These are phyloP conservation scores for Ormyrus pomaceus DNA, from an alignment of 2,888 invertebrate species.

Conservation along the genomic window DNA sequence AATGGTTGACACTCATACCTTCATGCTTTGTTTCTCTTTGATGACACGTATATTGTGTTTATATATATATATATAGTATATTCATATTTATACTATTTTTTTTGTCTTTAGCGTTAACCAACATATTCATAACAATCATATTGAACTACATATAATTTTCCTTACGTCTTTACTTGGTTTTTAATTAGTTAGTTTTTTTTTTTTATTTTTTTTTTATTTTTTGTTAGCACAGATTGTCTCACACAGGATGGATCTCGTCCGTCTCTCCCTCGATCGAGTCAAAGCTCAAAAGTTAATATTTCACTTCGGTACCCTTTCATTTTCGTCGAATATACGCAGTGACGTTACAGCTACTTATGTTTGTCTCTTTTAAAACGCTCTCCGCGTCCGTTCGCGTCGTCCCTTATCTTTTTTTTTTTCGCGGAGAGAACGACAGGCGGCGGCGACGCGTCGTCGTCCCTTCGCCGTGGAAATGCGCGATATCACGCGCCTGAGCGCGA, in stretches of 20 bases:
- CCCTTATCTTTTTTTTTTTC: no score
- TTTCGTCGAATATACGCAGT: conserved; percentile 17
- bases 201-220: not conserved
- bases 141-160: conserved; percentile 49
- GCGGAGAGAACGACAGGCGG: not conserved
- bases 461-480: not conserved
- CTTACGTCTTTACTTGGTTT: conserved; percentile 8
- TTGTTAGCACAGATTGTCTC: conserved; percentile 52
- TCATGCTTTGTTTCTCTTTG: conserved; percentile 14
- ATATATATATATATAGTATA: conserved; percentile 35
- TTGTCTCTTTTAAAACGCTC: conserved; percentile 3
- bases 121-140: conserved; percentile 53
- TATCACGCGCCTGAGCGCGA: not conserved
- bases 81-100: conserved; percentile 52
- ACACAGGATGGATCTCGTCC: conserved; percentile 52
- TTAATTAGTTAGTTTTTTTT: not conserved
- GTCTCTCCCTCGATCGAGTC: not conserved
- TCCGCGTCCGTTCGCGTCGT: no score
- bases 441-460: no score
- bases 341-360: conserved; percentile 40
- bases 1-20: conserved; percentile 14
- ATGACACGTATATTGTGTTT: conserved; percentile 46
- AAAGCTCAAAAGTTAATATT: no score
- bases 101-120: conserved; percentile 35
- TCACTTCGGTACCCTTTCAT: no score